phyloP scores from a whole-genome alignment of 2,888 invertebrate species.

The Cheilosia variabilis region DNA sequence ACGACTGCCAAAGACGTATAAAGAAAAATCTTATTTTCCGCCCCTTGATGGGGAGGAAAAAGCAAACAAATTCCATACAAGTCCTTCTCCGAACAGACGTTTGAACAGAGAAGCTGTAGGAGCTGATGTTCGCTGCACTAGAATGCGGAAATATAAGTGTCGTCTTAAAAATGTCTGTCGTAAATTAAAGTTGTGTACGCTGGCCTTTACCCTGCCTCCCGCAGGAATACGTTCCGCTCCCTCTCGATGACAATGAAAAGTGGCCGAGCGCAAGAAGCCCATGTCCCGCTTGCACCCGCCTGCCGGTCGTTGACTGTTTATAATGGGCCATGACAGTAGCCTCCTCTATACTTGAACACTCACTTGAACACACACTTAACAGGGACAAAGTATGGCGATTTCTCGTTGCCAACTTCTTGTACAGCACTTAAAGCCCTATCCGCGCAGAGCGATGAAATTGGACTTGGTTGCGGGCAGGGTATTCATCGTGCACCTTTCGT shows the following conservation, averaged over 20 bases:
- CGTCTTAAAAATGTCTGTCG: conserved; percentile 69
- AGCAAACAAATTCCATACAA: conserved; percentile 38
- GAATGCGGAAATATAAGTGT: conserved; percentile 67
- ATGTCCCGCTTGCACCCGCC: conserved; percentile 15
- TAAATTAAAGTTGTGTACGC: conserved; percentile 62
- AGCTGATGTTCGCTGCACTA: conserved; percentile 32
- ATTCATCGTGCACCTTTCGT: too few species aligned
- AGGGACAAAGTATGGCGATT: conserved; percentile 65
- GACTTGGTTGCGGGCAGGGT: conserved; percentile 31
- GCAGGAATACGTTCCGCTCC: conserved; percentile 37
- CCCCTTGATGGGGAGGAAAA: neutral
- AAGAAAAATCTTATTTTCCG: conserved; percentile 53
- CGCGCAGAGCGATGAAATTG: conserved; percentile 38
- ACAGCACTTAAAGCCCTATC: conserved; percentile 59
- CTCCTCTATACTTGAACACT: conserved; percentile 52
- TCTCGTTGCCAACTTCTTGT: conserved; percentile 60
- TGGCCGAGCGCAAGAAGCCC: conserved; percentile 20
- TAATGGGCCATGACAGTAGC: conserved; percentile 67
- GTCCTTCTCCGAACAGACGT: conserved; percentile 37
- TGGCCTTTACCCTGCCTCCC: conserved; percentile 48
- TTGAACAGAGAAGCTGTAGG: conserved; percentile 24
- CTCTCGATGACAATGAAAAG: conserved; percentile 70
- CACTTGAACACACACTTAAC: conserved; percentile 66
- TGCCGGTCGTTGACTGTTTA: conserved; percentile 60
- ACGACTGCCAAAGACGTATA: conserved; percentile 64